Evolutionary conservation across 2,888 invertebrate species (phyloP).

Genomic region (Andrena minutula): DNA sequence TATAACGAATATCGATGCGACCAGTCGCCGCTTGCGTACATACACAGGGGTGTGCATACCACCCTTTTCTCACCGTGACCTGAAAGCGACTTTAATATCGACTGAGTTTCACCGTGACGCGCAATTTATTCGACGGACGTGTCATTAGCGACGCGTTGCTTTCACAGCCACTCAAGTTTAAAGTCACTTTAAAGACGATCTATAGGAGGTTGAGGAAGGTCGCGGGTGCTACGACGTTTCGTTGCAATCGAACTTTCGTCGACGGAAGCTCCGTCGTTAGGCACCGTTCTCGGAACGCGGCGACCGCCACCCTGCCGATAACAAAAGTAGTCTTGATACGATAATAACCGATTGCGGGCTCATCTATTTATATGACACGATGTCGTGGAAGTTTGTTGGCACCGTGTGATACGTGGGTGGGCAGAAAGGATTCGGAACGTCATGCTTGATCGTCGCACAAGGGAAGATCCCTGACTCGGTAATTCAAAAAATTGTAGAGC

Average conservation of each 20-base stretch:
- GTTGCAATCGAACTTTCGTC: conserved; percentile 1
- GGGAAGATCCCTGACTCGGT: neutral
- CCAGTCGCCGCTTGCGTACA: neutral
- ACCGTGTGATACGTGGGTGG: conserved; percentile 5
- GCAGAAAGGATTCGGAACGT: neutral
- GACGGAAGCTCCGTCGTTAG: neutral
- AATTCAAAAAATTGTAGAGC: no score
- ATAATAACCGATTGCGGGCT: conserved; percentile 35
- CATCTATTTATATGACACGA: conserved; percentile 33
- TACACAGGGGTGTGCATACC: neutral
- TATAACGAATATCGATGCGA: neutral
- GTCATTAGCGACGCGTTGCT: neutral
- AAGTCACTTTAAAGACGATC: conserved; percentile 13
- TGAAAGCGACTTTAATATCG: conserved; percentile 13
- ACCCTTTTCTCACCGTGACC: conserved; percentile 8
- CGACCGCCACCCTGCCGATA: conserved; percentile 9
- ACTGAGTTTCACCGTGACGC: conserved; percentile 16
- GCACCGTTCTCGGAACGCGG: neutral
- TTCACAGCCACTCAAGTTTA: conserved; percentile 11
- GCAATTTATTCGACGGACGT: conserved; percentile 14
- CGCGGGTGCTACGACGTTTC: neutral
- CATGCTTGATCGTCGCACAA: neutral
- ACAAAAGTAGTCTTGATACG: conserved; percentile 42
- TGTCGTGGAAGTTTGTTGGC: conserved; percentile 22
- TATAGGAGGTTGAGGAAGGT: conserved; percentile 8